Percentiles rank a stretch among this genome's conserved stretches.
phyloP scores from a whole-genome alignment of 2,113 vertebrate species.

The Leptodactylus fuscus region DNA sequence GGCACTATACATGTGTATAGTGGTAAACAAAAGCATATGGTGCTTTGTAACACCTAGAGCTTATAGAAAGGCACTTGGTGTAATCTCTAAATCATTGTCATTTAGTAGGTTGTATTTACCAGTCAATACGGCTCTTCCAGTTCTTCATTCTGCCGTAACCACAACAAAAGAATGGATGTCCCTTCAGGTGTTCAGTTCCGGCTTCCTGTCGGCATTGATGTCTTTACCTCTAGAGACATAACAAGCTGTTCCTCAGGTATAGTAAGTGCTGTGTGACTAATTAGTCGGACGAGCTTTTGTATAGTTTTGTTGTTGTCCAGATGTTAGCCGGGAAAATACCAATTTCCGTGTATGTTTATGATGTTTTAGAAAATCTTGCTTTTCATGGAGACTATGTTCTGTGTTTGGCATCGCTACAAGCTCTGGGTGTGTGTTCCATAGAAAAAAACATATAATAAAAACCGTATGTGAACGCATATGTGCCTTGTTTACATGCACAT shows the following conservation, averaged over 20 bases:
- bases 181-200: background rate
- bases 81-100: background rate
- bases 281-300: too few relatives aligned
- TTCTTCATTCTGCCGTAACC: background rate
- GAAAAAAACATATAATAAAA: background rate
- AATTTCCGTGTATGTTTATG: background rate
- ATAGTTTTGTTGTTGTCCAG: too few relatives aligned
- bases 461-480: background rate
- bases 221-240: constrained; percentile 6
- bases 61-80: too few relatives aligned
- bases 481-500: background rate
- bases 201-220: background rate
- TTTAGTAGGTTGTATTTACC: constrained; percentile 25
- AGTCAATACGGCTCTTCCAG: background rate
- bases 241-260: background rate
- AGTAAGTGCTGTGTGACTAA: background rate
- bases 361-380: too few relatives aligned
- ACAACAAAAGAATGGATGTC: constrained; percentile 5
- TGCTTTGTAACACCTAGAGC: background rate
- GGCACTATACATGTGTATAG: too few relatives aligned
- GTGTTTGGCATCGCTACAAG: background rate
- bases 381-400: background rate
- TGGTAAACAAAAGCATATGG: background rate
- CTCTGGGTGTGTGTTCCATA: background rate
- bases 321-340: background rate